phyloP scores from a whole-genome alignment of 2,113 vertebrate species.

The Natator depressus region DNA sequence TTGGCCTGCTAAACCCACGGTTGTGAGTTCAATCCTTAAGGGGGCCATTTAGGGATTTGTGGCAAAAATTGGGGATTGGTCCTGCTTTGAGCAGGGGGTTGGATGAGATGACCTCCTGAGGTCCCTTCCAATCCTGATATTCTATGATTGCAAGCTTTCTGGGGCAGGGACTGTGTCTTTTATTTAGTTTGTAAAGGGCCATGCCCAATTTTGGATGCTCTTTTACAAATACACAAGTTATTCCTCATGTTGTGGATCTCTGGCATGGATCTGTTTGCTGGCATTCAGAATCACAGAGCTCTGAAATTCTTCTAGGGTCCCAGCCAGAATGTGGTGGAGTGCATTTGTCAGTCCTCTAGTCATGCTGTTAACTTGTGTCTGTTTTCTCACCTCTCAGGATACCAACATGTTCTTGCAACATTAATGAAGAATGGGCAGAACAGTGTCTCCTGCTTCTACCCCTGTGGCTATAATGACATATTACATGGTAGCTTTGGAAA shows the following conservation, averaged over 20 bases:
- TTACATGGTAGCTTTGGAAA: background rate
- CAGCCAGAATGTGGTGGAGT: background rate
- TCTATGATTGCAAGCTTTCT: background rate
- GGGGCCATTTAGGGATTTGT: too few species aligned
- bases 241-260: background rate
- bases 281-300: background rate
- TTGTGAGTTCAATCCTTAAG: too few species aligned
- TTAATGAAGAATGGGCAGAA: background rate
- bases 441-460: background rate
- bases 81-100: too few species aligned
- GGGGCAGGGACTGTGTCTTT: background rate
- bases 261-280: background rate
- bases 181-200: background rate
- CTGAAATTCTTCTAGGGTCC: background rate
- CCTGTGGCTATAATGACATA: rapidly evolving
- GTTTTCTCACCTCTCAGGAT: background rate
- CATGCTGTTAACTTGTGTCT: background rate
- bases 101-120: too few species aligned
- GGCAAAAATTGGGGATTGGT: too few species aligned
- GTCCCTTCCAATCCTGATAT: too few species aligned
- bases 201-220: background rate
- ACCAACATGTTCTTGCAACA: background rate
- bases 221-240: background rate
- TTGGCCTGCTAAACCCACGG: too few species aligned
- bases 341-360: background rate